These are phyloP conservation scores for Whitmania pigra DNA, from an alignment of 1,140 invertebrate genomes.

Conservation along the genomic window DNA sequence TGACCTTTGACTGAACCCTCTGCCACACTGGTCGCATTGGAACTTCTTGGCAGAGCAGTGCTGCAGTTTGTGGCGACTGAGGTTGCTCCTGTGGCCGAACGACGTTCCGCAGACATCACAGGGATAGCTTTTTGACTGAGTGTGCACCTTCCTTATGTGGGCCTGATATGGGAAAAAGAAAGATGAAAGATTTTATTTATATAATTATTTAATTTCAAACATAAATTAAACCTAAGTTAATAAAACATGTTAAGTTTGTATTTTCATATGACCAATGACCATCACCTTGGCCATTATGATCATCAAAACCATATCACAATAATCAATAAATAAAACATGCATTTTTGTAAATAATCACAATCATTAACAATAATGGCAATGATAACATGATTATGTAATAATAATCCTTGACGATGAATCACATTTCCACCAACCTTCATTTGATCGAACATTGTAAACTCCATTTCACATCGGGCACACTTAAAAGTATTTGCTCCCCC, in stretches of 20 bases:
- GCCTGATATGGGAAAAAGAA: background rate
- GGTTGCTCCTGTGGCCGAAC: conserved; percentile 15
- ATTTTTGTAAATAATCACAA: too few species aligned
- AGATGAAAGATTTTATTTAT: too few species aligned
- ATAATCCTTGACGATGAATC: background rate
- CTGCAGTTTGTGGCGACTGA: conserved; percentile 4
- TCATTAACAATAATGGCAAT: background rate
- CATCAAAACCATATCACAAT: too few species aligned
- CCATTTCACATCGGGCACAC: conserved; percentile 14
- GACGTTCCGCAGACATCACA: conserved; percentile 9
- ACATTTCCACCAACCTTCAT: background rate
- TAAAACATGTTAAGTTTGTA: background rate
- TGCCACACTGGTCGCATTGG: conserved; percentile 16
- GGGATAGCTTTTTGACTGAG: background rate
- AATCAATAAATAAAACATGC: too few species aligned
- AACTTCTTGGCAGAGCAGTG: conserved; percentile 3
- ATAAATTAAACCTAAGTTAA: too few species aligned
- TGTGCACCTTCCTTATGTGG: background rate
- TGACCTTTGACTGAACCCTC: conserved; percentile 17
- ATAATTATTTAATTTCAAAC: too few species aligned
- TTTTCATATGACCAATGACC: background rate
- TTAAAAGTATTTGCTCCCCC: background rate
- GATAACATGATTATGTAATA: background rate
- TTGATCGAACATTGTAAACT: background rate
- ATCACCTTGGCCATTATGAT: too few species aligned